Evolutionary conservation across 2,113 vertebrate species (phyloP), one percentile per base, ranked within the genome.

Genomic region (Pavo muticus): DNA sequence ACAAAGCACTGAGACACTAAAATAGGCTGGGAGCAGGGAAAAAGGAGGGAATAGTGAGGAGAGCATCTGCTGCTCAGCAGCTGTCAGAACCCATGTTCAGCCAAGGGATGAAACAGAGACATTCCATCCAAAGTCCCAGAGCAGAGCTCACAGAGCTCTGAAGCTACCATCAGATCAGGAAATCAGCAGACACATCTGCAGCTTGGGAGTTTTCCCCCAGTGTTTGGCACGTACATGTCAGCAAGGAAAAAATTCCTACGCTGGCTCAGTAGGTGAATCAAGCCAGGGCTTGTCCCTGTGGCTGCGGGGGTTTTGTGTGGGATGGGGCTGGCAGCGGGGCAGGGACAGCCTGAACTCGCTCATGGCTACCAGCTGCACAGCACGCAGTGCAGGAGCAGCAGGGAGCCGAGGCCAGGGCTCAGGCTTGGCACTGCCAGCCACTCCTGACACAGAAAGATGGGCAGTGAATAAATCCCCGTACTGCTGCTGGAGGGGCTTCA

Each of bases 281-380:
- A 30, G 64, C n/a, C 7, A 37, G 23, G 37, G 56, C 39, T 61
- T 3, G 15, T 2, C 24, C 32, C 32, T 65, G 32, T 2, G 39
- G 7, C 60, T 6, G 12, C 3, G 4, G 6, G 37, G 30, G 18
- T 42, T 11, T 27, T 24, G 44, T 14, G 10, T 7, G 44, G 54
- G 48, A 5, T 10, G 20, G 7, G 67, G 47, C 39, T 0, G 2
- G 59, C 65, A 44, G 75, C 4, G 40, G n/a, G 42, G 63, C 8
- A 63, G 0, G 1, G 27, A 4, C 1, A 2, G 16, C 35, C 40
- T 11, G 65, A n/a, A 27, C 15, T 4, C 0, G 16, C 21, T 8
- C 13, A 15, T 1, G 1, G 11, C 29, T 9, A 20, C 42, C 1
- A 6, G 32, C 67, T 24, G 29, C 1, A 3, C 32, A 25, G 29